Percentiles rank a stretch among this genome's conserved stretches.
These are phyloP conservation scores for Melanophora roralis DNA, from an alignment of 2,888 invertebrate genomes.

Conservation along the genomic window DNA sequence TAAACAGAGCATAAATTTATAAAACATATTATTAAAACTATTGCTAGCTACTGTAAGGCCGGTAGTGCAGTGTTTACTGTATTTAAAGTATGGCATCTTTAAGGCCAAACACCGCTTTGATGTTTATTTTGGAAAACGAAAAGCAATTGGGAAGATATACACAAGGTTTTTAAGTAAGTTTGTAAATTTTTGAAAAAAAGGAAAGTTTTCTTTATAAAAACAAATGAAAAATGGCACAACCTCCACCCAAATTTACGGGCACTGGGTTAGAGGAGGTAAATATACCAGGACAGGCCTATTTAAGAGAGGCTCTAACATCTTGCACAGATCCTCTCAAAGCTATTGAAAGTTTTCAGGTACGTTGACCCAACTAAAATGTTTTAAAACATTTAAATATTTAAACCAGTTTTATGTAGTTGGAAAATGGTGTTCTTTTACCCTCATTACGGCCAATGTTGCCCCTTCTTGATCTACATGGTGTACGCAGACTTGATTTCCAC, in stretches of 20 bases:
- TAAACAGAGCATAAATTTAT: not conserved
- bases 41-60: not conserved
- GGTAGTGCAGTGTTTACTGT: not conserved
- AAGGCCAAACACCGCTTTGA: not conserved
- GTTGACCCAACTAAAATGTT: not conserved
- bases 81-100: not conserved
- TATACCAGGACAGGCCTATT: constrained; percentile 89
- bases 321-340: constrained; percentile 98
- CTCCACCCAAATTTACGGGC: constrained; percentile 77
- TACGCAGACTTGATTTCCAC: constrained; percentile 95
- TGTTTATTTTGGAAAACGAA: not conserved
- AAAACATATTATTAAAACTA: not conserved
- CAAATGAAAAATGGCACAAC: constrained; percentile 69
- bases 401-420: constrained; percentile 79
- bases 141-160: too few species aligned
- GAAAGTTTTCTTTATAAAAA: too few species aligned
- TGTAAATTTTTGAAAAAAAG: not conserved
- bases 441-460: constrained; percentile 96
- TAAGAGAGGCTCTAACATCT: constrained; percentile 94
- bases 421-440: constrained; percentile 94
- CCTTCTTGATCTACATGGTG: constrained; percentile 94
- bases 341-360: constrained; percentile 97
- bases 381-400: not conserved
- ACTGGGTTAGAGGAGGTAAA: constrained; percentile 90
- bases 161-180: too few species aligned